Base-by-base conservation (phyloP, 2,797 vertebrate species). In the Telmatherina bonti region DNA sequence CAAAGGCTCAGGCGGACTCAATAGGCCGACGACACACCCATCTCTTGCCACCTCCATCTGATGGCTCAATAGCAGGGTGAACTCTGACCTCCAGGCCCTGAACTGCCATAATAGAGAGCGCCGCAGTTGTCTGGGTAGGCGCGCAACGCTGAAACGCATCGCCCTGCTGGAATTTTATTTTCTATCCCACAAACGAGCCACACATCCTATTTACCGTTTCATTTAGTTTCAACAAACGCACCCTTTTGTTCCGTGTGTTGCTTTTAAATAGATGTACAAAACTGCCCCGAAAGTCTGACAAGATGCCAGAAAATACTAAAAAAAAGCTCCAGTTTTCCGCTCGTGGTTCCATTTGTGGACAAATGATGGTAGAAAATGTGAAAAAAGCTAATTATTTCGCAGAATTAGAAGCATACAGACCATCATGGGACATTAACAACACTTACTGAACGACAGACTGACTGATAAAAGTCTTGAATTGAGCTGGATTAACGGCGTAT, bases 21-120 rank as follows among this genome's bases (percentile, higher is more conserved):
- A 91, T 91, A 16, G 85, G 59, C 68, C 4, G 62, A 26, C 2
- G 73, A 79, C 86, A 89, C 91, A 76, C 88, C 89, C 82, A 64
- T 29, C 61, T 35, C 45, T 70, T 87, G 76, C 88, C 87, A 27
- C 85, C 85, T 81, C 89, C 72, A 70, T 76, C 76, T 93, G 92
- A 94, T 90, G 86, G 92, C 93, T 94, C 93, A 93, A 94, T 94
- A 93, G 90, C 92, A 59, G 27, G 66, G 31, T 67, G 81, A 92
- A 59, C 93, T 89, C 62, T 92, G 67, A 93, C 93, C 91, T 76
- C 10, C 13, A 52, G 86, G 85, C 67, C 70, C 76, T 43, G 83
- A 53, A 77, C 49, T 57, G 58, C 61, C 62, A 61, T 52, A 70
- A 66, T 16, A 54, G 47, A 68, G 60, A 67, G 79, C n/a, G 33